Evolutionary conservation across 2,113 vertebrate genomes (phyloP), one percentile per base, ranked within the genome.

Genomic region (Dromaius novaehollandiae): DNA sequence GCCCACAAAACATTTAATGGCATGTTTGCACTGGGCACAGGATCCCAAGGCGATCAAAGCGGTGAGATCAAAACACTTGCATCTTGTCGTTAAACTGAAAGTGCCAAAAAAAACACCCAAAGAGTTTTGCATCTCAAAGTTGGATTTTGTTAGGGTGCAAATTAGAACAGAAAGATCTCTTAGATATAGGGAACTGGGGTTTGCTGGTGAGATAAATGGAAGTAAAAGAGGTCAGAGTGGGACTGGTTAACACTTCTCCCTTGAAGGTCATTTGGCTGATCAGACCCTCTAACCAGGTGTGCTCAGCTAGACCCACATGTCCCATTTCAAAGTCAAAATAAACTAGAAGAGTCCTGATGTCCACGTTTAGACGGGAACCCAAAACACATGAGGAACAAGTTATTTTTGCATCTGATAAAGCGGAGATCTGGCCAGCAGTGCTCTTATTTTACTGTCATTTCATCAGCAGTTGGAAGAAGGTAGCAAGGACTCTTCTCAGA

Each of bases 281-380:
- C 5, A 3, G 38, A 32, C 4, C 42, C 69, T 14, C 8, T 30
- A 82, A 61, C 36, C 76, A 95, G 92, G 58, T 95, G 89, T 56
- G 53, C 66, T 58, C 70, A 53, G 42, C n/a, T 74, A 28, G 74
- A 61, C 73, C 55, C 73, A 82, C 50, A 1, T 1, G 30, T 68
- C 70, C 65, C 63, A 0, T 16, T 63, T 70, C 70, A 93, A 94
- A 79, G 89, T 80, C 87, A 94, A 30, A 82, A 85, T 11, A 82
- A 61, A 24, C 65, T 28, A 20, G 38, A 82, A 46, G 78, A 63
- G 2, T 28, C 63, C 22, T 7, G 0, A 44, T 10, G 21, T 75
- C 74, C 63, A 63, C n/a, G 83, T 91, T 91, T 92, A 95, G 75
- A 77, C 50, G 86, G 79, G 89, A 97, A 94, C 95, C 60, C 50